Percentiles rank a stretch among this genome's conserved stretches.
Conservation (phyloP, 1,140 invertebrate species). For the Drosophila guanche region DNA sequence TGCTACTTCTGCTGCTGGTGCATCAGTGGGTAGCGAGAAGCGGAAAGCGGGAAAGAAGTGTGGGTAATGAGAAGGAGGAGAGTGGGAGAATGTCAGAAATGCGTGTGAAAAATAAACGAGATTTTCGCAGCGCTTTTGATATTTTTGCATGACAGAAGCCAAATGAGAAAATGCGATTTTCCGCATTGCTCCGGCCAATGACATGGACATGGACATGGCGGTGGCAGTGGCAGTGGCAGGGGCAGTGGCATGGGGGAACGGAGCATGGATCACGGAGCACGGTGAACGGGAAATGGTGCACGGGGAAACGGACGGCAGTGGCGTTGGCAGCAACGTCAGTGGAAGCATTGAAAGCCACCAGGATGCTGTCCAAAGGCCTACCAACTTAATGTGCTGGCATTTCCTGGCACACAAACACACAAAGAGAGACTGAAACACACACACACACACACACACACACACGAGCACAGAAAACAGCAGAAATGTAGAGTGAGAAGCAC, state of each 20-base stretch:
- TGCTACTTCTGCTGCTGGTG: neutral
- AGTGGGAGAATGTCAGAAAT: slow-evolving; percentile 69
- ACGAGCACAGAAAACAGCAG: neutral
- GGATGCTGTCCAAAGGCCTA: slow-evolving; percentile 70
- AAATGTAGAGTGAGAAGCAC: no score
- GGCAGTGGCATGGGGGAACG: neutral
- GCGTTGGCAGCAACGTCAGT: no score
- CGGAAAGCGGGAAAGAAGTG: neutral
- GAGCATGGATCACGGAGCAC: no score
- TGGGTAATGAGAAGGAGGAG: neutral
- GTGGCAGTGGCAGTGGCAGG: slow-evolving; percentile 11
- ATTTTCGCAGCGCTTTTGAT: slow-evolving; percentile 81
- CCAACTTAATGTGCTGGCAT: slow-evolving; percentile 78
- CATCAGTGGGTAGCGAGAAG: neutral
- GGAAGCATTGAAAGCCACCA: slow-evolving; percentile 41
- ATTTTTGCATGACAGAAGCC: slow-evolving; percentile 81
- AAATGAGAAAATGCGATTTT: slow-evolving; percentile 82
- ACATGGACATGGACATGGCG: slow-evolving; percentile 70
- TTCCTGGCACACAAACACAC: slow-evolving; percentile 63
- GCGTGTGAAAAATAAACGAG: slow-evolving; percentile 81
- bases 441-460: slow-evolving; percentile 6
- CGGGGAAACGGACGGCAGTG: no score
- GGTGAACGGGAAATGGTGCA: no score
- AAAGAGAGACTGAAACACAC: slow-evolving; percentile 7
- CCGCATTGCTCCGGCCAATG: slow-evolving; percentile 79